Conservation (phyloP, 2,113 vertebrate species). For the Calyptomena viridis region DNA sequence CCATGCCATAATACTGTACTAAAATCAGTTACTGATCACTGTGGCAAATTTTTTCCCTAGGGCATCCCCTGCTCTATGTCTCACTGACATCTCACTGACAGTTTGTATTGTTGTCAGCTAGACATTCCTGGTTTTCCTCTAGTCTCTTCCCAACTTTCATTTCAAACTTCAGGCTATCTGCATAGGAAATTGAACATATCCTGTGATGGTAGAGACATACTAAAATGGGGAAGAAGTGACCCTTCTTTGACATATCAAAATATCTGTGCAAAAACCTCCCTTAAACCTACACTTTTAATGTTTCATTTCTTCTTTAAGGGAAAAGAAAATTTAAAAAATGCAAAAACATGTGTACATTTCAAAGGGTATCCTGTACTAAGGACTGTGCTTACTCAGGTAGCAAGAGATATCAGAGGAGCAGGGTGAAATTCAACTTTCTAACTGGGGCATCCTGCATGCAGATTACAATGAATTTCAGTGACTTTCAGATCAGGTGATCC, state of each 20-base stretch:
- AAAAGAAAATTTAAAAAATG: neutral
- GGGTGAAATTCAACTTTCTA: neutral
- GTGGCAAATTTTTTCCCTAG: neutral
- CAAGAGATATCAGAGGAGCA: neutral
- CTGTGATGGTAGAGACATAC: neutral
- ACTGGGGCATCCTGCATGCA: neutral
- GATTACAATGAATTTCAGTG: neutral
- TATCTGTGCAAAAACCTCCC: neutral
- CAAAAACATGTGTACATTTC: neutral
- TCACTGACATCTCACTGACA: neutral
- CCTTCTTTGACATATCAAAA: neutral
- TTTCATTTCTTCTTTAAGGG: neutral
- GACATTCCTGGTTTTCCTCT: neutral
- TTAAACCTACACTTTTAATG: neutral
- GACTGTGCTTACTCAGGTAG: neutral
- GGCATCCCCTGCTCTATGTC: neutral
- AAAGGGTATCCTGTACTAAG: neutral
- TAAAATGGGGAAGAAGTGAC: accelerated
- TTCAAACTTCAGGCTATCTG: neutral
- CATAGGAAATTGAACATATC: neutral
- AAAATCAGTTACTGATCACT: neutral
- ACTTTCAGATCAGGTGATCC: neutral
- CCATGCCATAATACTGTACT: neutral
- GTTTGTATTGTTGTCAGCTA: neutral
- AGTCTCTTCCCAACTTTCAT: neutral